These are phyloP conservation scores for Coregonus suidteri DNA, from an alignment of 2,797 vertebrate species.

Conservation along the genomic window DNA sequence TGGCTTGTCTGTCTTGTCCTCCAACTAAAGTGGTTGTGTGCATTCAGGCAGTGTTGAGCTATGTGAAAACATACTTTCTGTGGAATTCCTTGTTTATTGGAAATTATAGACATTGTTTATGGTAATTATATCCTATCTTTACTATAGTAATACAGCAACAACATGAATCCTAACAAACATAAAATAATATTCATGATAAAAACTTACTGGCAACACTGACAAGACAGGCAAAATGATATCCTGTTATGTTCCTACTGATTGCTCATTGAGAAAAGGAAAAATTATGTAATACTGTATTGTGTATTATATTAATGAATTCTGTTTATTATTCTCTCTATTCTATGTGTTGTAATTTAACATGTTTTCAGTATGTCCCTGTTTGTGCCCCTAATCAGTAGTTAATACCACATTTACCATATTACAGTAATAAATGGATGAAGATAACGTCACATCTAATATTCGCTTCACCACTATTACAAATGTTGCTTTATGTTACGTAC, in stretches of 20 bases:
- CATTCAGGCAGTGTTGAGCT: neutral
- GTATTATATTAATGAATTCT: slow-evolving; percentile 58
- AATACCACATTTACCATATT: neutral
- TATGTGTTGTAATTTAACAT: slow-evolving; percentile 47
- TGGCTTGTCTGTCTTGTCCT: neutral
- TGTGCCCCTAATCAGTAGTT: slow-evolving; percentile 52
- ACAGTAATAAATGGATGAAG: no score
- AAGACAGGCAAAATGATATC: slow-evolving; percentile 49
- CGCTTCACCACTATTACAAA: neutral
- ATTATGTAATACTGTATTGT: slow-evolving; percentile 68
- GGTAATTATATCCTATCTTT: slow-evolving; percentile 42
- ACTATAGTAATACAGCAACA: slow-evolving; percentile 30
- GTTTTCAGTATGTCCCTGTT: slow-evolving; percentile 35
- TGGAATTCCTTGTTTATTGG: slow-evolving; percentile 24
- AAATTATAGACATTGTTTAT: slow-evolving; percentile 49
- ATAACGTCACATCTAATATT: neutral
- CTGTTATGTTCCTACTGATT: slow-evolving; percentile 39
- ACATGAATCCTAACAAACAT: slow-evolving; percentile 28
- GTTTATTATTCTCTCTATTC: slow-evolving; percentile 47
- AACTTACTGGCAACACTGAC: slow-evolving; percentile 57
- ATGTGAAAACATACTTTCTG: slow-evolving; percentile 25
- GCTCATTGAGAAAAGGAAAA: slow-evolving; percentile 50
- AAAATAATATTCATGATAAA: slow-evolving; percentile 44
- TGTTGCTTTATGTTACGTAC: neutral
- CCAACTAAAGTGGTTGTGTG: neutral